Percentiles rank a stretch among this genome's conserved stretches.
These are phyloP conservation scores for Blastobasis adustella DNA, from an alignment of 2,888 invertebrate genomes.

Conservation along the genomic window DNA sequence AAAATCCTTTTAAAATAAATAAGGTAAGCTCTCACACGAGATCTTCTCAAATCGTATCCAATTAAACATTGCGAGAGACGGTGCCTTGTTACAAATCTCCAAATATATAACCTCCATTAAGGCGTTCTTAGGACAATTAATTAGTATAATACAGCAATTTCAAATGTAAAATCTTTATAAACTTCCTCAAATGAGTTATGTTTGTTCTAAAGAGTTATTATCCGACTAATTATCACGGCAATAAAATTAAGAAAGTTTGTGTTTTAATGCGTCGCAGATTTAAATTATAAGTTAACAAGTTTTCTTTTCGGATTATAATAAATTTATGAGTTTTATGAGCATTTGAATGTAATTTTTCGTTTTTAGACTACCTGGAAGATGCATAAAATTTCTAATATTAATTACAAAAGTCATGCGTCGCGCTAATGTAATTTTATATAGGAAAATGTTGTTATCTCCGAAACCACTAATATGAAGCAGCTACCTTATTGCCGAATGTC, in stretches of 20 bases:
- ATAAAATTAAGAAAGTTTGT: conserved; percentile 57
- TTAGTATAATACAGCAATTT: conserved; percentile 70
- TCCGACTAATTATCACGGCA: conserved; percentile 53
- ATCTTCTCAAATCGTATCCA: conserved; percentile 3
- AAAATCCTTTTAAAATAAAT: too few relatives aligned
- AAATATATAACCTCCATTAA: conserved; percentile 57
- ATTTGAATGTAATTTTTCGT: too few relatives aligned
- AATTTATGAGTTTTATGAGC: too few relatives aligned
- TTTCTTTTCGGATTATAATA: not conserved
- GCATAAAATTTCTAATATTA: too few relatives aligned
- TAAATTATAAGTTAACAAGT: conserved; percentile 42
- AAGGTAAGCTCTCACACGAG: not conserved
- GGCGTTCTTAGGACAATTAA: conserved; percentile 64
- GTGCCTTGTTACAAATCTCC: conserved; percentile 32
- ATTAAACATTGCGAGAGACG: too few relatives aligned
- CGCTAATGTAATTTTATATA: too few relatives aligned
- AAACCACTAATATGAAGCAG: too few relatives aligned
- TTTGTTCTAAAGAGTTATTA: conserved; percentile 66
- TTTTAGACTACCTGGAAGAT: too few relatives aligned
- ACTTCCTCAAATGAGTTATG: conserved; percentile 61
- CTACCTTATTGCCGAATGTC: too few relatives aligned
- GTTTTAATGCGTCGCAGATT: conserved; percentile 33
- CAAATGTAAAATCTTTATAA: conserved; percentile 58
- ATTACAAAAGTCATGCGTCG: too few relatives aligned
- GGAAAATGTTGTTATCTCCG: too few relatives aligned